Evolutionary conservation across 1,140 invertebrate genomes (phyloP).

Genomic region (Zaprionus tsacasi): DNA sequence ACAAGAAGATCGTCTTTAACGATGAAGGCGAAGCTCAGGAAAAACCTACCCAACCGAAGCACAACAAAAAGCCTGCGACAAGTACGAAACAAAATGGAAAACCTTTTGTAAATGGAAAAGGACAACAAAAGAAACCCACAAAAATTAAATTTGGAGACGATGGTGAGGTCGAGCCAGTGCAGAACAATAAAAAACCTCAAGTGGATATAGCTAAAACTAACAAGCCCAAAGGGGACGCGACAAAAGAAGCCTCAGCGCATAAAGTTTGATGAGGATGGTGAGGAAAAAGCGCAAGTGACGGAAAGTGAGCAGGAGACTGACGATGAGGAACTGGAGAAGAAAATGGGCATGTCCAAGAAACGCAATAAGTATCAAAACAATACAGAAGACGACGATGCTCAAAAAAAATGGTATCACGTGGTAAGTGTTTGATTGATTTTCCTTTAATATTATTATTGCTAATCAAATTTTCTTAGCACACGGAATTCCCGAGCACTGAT

Average conservation of each 20-base stretch:
- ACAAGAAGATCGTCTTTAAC: slow-evolving; percentile 78
- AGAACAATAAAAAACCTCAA: not conserved
- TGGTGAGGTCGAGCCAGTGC: slow-evolving; percentile 6
- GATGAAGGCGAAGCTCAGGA: slow-evolving; percentile 66
- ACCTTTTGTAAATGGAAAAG: not conserved
- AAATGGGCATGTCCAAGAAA: slow-evolving; percentile 10
- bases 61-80: slow-evolving; percentile 20
- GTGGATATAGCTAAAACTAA: slow-evolving; percentile 14
- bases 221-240: not conserved
- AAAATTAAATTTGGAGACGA: slow-evolving; percentile 44
- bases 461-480: slow-evolving; percentile 40
- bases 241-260: slow-evolving; percentile 69
- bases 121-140: slow-evolving; percentile 44
- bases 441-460: not conserved
- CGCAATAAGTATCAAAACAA: slow-evolving; percentile 54
- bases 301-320: slow-evolving; percentile 54
- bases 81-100: slow-evolving; percentile 40
- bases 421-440: slow-evolving; percentile 39
- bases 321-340: slow-evolving; percentile 27
- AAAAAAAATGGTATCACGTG: slow-evolving; percentile 81
- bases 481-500: slow-evolving; percentile 69
- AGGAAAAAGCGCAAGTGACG: slow-evolving; percentile 8
- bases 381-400: slow-evolving; percentile 52
- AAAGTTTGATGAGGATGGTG: slow-evolving; percentile 68
- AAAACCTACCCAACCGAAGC: slow-evolving; percentile 42